Percentiles rank a stretch among this genome's conserved stretches.
Conservation (phyloP, 2,888 invertebrate genomes). For the Ecliptopera silaceata region DNA sequence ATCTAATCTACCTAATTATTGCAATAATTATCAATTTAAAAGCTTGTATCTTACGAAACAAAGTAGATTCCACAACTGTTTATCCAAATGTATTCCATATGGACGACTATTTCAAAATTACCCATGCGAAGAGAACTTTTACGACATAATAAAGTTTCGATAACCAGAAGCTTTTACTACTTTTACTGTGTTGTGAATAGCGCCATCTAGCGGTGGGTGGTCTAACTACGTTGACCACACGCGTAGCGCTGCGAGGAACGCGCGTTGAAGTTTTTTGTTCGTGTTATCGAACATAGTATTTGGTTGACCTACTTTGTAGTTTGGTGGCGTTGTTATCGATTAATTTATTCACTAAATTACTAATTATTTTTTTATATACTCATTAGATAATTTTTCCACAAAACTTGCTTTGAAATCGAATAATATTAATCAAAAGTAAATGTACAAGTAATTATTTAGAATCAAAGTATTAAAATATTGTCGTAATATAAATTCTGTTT, state of each 20-base stretch:
- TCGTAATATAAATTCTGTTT: too few species aligned
- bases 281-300: slow-evolving; percentile 14
- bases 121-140: slow-evolving; percentile 17
- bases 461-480: too few species aligned
- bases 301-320: slow-evolving; percentile 3
- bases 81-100: slow-evolving; percentile 17
- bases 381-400: too few species aligned
- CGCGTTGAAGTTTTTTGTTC: slow-evolving; percentile 33
- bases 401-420: too few species aligned
- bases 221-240: slow-evolving; percentile 57
- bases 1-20: too few species aligned
- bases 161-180: slow-evolving; percentile 19
- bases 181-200: slow-evolving; percentile 36
- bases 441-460: too few species aligned
- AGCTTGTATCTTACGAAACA: slow-evolving; percentile 1
- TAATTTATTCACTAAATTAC: neutral
- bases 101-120: slow-evolving; percentile 7
- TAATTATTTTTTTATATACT: neutral
- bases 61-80: slow-evolving; percentile 7
- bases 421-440: too few species aligned
- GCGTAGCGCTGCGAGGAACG: slow-evolving; percentile 31
- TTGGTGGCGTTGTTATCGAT: slow-evolving; percentile 19
- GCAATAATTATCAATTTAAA: too few species aligned
- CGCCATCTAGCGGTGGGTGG: slow-evolving; percentile 66
- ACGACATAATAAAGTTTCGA: slow-evolving; percentile 17